Evolutionary conservation across 2,797 vertebrate genomes (phyloP).

Genomic region (Acanthopagrus latus): DNA sequence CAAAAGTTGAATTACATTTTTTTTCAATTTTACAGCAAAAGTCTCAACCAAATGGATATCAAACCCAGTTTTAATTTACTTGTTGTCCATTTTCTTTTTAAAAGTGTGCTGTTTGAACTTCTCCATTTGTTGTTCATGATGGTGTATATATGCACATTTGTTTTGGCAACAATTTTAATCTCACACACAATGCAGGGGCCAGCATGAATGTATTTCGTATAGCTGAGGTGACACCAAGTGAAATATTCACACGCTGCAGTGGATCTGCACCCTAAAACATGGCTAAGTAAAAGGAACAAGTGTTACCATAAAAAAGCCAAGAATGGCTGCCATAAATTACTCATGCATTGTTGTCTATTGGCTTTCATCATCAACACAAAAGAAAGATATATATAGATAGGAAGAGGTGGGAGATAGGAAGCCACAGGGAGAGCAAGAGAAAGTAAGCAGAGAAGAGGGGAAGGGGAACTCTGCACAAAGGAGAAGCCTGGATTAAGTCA

Average conservation of each 20-base stretch:
- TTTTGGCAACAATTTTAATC: neutral
- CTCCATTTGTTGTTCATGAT: neutral
- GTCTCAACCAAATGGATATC: neutral
- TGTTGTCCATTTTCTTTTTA: neutral
- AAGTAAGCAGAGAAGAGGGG: slow-evolving; percentile 75
- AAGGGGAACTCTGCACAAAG: slow-evolving; percentile 82
- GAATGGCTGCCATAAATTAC: neutral
- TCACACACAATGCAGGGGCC: neutral
- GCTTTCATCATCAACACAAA: neutral
- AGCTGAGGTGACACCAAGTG: neutral
- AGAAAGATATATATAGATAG: neutral
- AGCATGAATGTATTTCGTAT: neutral
- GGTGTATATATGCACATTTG: neutral
- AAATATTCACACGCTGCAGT: neutral
- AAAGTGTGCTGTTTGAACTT: neutral
- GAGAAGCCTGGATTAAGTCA: slow-evolving; percentile 91
- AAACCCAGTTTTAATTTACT: neutral
- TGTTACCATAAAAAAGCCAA: neutral
- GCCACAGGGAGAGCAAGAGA: slow-evolving; percentile 49
- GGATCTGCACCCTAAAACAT: neutral
- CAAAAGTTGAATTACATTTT: neutral
- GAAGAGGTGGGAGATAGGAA: slow-evolving; percentile 24
- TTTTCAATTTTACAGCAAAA: neutral
- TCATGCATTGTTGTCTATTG: neutral
- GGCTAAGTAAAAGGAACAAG: neutral